Evolutionary conservation across 2,888 invertebrate genomes (phyloP), one percentile per base, ranked within the genome.

Genomic region (Tipula unca): DNA sequence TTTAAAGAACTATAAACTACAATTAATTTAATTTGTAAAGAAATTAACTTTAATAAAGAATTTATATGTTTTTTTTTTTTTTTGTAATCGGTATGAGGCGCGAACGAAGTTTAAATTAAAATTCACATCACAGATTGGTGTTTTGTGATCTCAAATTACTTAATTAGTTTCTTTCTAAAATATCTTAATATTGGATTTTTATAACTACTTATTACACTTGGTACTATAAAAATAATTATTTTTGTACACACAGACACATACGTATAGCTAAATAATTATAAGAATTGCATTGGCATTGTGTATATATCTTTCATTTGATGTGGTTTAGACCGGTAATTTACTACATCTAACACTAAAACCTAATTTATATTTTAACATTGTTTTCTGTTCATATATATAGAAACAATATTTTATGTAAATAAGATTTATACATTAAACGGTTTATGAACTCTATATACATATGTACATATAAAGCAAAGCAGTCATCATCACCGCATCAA

Each of bases 161-260:
- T 69, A 69, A 69, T 69, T 69, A 69, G 69, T 69, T n/a, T 69
- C 69, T 69, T 69, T 69, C 69, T 69, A 69, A 69, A 69, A 69
- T 25, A 10, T 69, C 69, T 69, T 69, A 69, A 69, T 69, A 69
- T 69, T 13, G 10, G 5, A 25, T 10, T 69, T 69, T 69, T 69
- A 69, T 13, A 1, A 25, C 69, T 25, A 69, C 25, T 25, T 69
- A 69, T 69, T 69, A 69, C 69, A 10, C 25, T 20, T 69, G 25
- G 69, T 10, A 69, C 69, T 10, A 69, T 14, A 69, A 69, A 17
- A 69, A 69, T 17, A 25, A 48, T 48, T 17, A 5, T 48, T 48
- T 48, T 17, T 17, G 8, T 48, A 48, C n/a, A n/a, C n/a, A n/a
- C n/a, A n/a, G n/a, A n/a, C n/a, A n/a, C n/a, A n/a, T n/a, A n/a